These are phyloP conservation scores for Gymnothorax reevesii DNA, from an alignment of 2,797 vertebrate genomes.

Conservation along the genomic window DNA sequence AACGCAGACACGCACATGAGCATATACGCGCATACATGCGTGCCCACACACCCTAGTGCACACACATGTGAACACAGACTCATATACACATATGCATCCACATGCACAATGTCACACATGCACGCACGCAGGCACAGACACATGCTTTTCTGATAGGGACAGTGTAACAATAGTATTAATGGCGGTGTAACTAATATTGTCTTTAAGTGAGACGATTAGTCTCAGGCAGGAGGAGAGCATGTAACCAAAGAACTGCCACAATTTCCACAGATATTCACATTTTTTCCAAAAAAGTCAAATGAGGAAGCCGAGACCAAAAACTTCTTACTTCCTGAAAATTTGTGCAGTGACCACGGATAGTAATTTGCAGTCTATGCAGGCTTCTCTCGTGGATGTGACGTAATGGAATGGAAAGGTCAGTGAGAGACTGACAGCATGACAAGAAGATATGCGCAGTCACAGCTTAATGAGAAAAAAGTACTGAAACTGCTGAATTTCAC, in stretches of 20 bases:
- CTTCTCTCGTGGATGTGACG: not conserved
- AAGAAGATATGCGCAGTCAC: not conserved
- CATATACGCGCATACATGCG: too few species aligned
- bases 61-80: slow-evolving; percentile 16
- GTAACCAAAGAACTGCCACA: not conserved
- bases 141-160: not conserved
- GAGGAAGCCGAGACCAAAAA: slow-evolving; percentile 35
- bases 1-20: not conserved
- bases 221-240: not conserved
- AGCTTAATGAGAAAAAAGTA: not conserved
- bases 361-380: slow-evolving; percentile 3
- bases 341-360: not conserved
- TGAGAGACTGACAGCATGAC: not conserved
- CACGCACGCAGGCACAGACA: slow-evolving; percentile 13
- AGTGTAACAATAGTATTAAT: not conserved
- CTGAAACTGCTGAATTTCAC: slow-evolving; percentile 1
- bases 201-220: not conserved
- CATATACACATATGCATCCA: slow-evolving; percentile 21
- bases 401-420: not conserved
- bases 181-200: not conserved
- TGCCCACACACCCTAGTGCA: slow-evolving; percentile 15
- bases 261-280: not conserved
- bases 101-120: not conserved
- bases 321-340: slow-evolving; percentile 47
- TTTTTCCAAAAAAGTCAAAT: slow-evolving; percentile 42